A percentile compares a stretch with the other conserved stretches of the same genome.
phyloP scores from a whole-genome alignment of 30 jellyfish, hydroid and myxozoan species.

The Hydractinia symbiolongicarpus region DNA sequence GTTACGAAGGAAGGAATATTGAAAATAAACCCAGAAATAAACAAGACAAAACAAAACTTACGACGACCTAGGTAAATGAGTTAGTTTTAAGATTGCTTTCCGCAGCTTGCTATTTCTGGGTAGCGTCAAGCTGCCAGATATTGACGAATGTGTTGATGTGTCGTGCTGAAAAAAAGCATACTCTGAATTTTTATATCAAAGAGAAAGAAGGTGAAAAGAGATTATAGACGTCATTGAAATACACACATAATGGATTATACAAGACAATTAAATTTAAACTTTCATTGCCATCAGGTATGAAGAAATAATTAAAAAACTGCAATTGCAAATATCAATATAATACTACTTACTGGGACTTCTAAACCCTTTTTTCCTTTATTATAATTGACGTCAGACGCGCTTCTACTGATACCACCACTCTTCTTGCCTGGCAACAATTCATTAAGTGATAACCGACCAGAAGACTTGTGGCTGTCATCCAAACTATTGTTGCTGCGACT shows the following conservation, averaged over 20 bases:
- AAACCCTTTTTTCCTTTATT: slow-evolving; percentile 9
- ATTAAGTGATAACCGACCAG: not conserved
- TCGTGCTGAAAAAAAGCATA: not conserved
- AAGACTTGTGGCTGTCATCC: slow-evolving; percentile 8
- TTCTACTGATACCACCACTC: slow-evolving; percentile 19
- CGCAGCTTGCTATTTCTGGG: slow-evolving; percentile 43
- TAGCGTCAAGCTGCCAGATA: slow-evolving; percentile 32
- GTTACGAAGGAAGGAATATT: not conserved
- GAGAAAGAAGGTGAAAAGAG: too few species aligned
- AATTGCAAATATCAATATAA: too few species aligned
- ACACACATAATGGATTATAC: too few species aligned
- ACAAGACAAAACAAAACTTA: slow-evolving; percentile 26
- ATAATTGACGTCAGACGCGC: slow-evolving; percentile 32
- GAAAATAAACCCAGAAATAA: not conserved
- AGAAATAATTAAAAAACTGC: too few species aligned
- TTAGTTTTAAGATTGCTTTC: slow-evolving; percentile 58
- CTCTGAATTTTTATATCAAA: too few species aligned
- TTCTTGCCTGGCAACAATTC: slow-evolving; percentile 8
- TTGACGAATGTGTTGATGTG: slow-evolving; percentile 6
- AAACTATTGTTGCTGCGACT: slow-evolving; percentile 27
- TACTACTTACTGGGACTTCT: too few species aligned
- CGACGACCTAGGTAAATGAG: slow-evolving; percentile 74
- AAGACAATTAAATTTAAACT: too few species aligned
- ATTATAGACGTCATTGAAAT: too few species aligned
- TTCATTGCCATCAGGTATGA: too few species aligned